A percentile compares a stretch with the other conserved stretches of the same genome.
Conservation (phyloP, 2,888 invertebrate species). For the Mactromeris polynyma region DNA sequence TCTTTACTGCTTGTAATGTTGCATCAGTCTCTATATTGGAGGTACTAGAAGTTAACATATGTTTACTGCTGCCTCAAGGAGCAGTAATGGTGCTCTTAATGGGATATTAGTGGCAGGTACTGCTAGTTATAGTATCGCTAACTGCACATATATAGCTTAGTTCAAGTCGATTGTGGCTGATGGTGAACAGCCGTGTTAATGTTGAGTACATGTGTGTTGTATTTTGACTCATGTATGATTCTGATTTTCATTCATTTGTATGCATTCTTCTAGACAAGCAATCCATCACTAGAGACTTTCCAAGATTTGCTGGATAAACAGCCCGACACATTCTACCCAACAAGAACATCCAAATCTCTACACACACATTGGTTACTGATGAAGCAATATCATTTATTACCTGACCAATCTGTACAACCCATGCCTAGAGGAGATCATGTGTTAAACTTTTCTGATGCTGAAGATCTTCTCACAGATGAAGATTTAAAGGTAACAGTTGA, state of each 20-base stretch:
- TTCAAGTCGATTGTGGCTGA: too few species aligned
- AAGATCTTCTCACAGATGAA: slow-evolving; percentile 94
- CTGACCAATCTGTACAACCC: slow-evolving; percentile 92
- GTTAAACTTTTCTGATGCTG: slow-evolving; percentile 94
- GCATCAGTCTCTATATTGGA: too few species aligned
- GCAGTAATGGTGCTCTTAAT: too few species aligned
- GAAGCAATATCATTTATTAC: slow-evolving; percentile 96
- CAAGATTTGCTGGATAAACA: slow-evolving; percentile 94
- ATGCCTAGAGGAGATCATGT: slow-evolving; percentile 87
- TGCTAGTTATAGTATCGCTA: too few species aligned
- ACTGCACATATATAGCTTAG: too few species aligned
- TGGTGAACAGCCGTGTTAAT: too few species aligned
- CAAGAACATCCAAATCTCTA: slow-evolving; percentile 94
- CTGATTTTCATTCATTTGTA: too few species aligned
- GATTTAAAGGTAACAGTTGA: slow-evolving; percentile 89
- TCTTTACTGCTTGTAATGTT: too few species aligned
- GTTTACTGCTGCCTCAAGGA: too few species aligned
- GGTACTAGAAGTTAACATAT: too few species aligned
- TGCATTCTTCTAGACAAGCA: slow-evolving; percentile 78
- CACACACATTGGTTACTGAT: slow-evolving; percentile 96
- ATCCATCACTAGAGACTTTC: slow-evolving; percentile 91
- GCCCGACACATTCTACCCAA: slow-evolving; percentile 94
- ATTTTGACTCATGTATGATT: background rate
- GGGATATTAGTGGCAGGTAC: too few species aligned
- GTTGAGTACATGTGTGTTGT: background rate